Evolutionary conservation across 1,140 invertebrate genomes (phyloP).

Genomic region (Leptinotarsa undecemlineata): DNA sequence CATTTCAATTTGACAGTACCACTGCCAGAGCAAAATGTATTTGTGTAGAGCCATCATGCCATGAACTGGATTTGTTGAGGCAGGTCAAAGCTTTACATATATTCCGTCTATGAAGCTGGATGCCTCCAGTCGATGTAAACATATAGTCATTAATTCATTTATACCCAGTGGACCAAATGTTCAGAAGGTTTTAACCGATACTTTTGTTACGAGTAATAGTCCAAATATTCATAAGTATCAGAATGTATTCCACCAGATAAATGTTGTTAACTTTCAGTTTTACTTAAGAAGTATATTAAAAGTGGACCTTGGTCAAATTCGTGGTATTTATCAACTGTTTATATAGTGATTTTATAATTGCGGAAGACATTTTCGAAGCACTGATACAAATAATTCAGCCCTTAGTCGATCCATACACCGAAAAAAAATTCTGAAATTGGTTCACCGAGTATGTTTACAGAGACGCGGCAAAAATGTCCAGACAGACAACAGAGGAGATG

Average conservation of each 20-base stretch:
- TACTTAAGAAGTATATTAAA: too few relatives aligned
- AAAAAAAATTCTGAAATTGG: background rate
- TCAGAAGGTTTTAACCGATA: background rate
- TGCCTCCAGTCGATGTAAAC: conserved; percentile 48
- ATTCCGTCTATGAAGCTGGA: conserved; percentile 49
- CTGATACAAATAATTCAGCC: background rate
- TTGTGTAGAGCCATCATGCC: conserved; percentile 53
- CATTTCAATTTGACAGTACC: conserved; percentile 40
- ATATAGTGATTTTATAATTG: background rate
- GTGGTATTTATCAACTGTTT: background rate
- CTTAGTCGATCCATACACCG: background rate
- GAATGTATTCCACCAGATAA: background rate
- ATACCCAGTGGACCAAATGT: conserved; percentile 6
- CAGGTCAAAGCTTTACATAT: conserved; percentile 51
- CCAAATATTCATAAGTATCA: conserved; percentile 3
- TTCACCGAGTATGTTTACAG: background rate
- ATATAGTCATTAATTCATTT: conserved; percentile 34
- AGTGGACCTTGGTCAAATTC: too few relatives aligned
- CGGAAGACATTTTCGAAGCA: background rate
- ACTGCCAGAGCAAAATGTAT: conserved; percentile 52
- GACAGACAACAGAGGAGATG: conserved; percentile 15
- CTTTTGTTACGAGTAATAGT: background rate
- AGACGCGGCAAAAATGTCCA: conserved; percentile 25
- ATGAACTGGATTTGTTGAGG: conserved; percentile 48
- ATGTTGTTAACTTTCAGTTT: too few relatives aligned